These are phyloP conservation scores for Ochropleura leucogaster DNA, from an alignment of 2,888 invertebrate species.

Conservation along the genomic window DNA sequence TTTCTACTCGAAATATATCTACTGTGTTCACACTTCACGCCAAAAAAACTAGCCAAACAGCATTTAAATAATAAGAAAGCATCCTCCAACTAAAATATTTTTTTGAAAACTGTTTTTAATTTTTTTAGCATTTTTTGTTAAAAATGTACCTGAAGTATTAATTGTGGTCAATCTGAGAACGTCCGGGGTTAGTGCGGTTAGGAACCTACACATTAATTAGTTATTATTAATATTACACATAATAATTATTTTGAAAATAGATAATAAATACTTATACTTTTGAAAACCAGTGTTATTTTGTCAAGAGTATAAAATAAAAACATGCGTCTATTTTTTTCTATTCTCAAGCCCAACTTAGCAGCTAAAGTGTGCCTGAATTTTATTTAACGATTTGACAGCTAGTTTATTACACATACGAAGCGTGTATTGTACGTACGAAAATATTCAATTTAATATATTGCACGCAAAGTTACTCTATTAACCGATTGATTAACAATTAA, in stretches of 20 bases:
- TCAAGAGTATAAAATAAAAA: constrained; percentile 69
- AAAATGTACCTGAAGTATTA: constrained; percentile 88
- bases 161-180: constrained; percentile 90
- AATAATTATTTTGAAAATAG: constrained; percentile 32
- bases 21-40: constrained; percentile 65
- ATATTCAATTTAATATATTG: not conserved
- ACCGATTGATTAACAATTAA: not conserved
- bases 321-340: constrained; percentile 68
- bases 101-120: constrained; percentile 69
- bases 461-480: not conserved
- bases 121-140: constrained; percentile 72
- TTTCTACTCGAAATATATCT: constrained; percentile 62
- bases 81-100: constrained; percentile 83
- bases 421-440: no score
- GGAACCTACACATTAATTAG: constrained; percentile 85
- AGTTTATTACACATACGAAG: not conserved
- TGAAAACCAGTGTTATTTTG: constrained; percentile 68
- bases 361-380: constrained; percentile 55
- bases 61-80: constrained; percentile 84
- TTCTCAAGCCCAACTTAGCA: constrained; percentile 56
- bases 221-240: constrained; percentile 70
- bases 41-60: constrained; percentile 73
- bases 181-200: constrained; percentile 90
- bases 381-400: constrained; percentile 52
- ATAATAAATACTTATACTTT: constrained; percentile 63